Conservation (phyloP, 2,113 vertebrate species). For the Psettodes erumei region DNA sequence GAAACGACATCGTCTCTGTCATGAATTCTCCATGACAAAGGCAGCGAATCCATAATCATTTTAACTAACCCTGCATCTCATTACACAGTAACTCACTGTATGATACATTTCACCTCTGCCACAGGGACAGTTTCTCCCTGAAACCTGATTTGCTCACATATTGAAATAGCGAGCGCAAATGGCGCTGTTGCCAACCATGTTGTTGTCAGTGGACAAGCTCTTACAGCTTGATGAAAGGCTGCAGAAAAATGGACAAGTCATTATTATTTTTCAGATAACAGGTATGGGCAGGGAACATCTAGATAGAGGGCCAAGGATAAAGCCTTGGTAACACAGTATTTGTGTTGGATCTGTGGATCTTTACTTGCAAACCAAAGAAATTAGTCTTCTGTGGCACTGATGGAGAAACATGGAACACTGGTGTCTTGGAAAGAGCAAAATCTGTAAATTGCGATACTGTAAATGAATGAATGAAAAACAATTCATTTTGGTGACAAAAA, state of each 20-base stretch:
- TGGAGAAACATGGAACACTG: neutral
- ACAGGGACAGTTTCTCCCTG: neutral
- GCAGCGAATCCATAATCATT: conserved; percentile 38
- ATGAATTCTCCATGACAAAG: neutral
- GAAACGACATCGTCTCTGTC: conserved; percentile 18
- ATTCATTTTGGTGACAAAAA: neutral
- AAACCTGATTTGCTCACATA: conserved; percentile 15
- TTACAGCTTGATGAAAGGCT: conserved; percentile 16
- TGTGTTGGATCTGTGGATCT: conserved; percentile 20
- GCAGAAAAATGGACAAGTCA: neutral
- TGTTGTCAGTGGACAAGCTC: conserved; percentile 5
- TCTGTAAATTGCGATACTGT: neutral
- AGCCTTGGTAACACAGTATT: conserved; percentile 24
- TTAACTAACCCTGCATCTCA: neutral
- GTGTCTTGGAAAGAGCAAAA: neutral
- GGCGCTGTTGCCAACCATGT: neutral
- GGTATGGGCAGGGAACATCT: conserved; percentile 23
- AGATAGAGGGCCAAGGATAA: conserved; percentile 34
- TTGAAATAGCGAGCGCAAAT: neutral
- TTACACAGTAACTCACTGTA: neutral
- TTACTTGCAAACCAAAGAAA: neutral
- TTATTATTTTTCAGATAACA: conserved; percentile 30
- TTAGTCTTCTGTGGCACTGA: too few relatives aligned
- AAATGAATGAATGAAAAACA: neutral
- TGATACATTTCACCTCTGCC: conserved; percentile 17